Evolutionary conservation across 2,113 vertebrate species (phyloP).

Genomic region (Sylvia atricapilla): DNA sequence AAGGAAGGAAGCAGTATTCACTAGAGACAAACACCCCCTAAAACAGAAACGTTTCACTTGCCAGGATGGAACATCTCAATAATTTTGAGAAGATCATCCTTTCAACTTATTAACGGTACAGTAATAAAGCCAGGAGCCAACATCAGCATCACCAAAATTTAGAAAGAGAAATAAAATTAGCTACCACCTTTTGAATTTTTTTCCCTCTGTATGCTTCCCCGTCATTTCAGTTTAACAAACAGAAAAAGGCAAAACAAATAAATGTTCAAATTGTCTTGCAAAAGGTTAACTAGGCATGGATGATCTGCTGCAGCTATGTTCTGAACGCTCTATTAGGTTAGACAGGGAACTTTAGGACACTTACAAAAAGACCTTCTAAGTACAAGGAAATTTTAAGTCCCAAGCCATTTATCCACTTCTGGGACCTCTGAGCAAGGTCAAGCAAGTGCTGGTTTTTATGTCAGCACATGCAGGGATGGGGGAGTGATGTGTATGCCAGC

Average conservation of each 20-base stretch:
- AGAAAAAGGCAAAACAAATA: not conserved
- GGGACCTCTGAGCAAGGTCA: not conserved
- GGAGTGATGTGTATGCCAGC: not conserved
- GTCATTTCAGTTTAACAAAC: not conserved
- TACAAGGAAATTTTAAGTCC: not conserved
- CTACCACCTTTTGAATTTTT: not conserved
- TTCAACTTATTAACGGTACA: not conserved
- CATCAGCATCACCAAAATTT: not conserved
- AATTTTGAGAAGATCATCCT: conserved; percentile 12
- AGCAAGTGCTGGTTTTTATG: not conserved
- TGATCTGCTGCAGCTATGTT: not conserved
- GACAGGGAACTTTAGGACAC: not conserved
- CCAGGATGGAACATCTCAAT: not conserved
- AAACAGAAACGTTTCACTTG: conserved; percentile 47
- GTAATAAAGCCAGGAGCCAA: not conserved
- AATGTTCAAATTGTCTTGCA: not conserved
- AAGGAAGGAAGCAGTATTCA: conserved; percentile 56
- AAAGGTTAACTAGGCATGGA: not conserved
- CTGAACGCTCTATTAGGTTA: not conserved
- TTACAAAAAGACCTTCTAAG: not conserved
- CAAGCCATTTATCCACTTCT: not conserved
- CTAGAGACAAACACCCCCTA: conserved; percentile 18
- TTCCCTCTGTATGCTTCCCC: not conserved
- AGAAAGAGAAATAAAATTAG: not conserved
- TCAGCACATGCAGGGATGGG: not conserved